Evolutionary conservation across 2,888 invertebrate species (phyloP), one percentile per base, ranked within the genome.

Genomic region (Operophtera brumata): DNA sequence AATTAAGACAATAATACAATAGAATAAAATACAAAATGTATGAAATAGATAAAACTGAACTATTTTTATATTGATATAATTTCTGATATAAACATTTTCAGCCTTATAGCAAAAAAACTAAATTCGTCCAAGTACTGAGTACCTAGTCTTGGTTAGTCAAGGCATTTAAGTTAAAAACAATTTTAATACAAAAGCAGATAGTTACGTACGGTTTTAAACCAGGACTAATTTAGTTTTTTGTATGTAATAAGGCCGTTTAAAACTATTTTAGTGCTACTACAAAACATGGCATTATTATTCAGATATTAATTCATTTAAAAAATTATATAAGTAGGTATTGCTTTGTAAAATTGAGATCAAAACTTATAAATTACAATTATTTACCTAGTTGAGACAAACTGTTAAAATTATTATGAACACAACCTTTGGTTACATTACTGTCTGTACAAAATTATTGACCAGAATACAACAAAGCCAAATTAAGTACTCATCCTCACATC

Each of bases 351-450:
- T 52, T 56, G 53, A 59, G 50, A 52, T 61, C 46, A 59, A 43
- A 53, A 59, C 37, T 48, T 54, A 49, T 44, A 44, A 43, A 48
- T 13, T 35, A 37, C 12, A 47, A 36, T 53, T 47, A 40, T 6
- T 12, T 28, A 41, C 20, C 13, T 56, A 36, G 30, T 20, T 45
- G 32, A 47, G 40, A 47, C 47, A 14, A 51, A 50, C 67, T 69
- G 26, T 20, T 42, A 47, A 56, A 57, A 57, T 57, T 25, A 57
- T 57, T 4, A 71, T 75, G 69, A 80, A 83, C 82, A 82, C 84
- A 84, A 82, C 78, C 80, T 58, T 72, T 64, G 42, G 61, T 67
- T 67, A 59, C 11, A 47, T 57, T 62, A 62, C 65, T 62, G 32
- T 56, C 51, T 70, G 50, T 47, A 59, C 28, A 48, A n/a, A n/a